Evolutionary conservation across 2,888 invertebrate genomes (phyloP).

Genomic region (Dorcus parallelipipedus): DNA sequence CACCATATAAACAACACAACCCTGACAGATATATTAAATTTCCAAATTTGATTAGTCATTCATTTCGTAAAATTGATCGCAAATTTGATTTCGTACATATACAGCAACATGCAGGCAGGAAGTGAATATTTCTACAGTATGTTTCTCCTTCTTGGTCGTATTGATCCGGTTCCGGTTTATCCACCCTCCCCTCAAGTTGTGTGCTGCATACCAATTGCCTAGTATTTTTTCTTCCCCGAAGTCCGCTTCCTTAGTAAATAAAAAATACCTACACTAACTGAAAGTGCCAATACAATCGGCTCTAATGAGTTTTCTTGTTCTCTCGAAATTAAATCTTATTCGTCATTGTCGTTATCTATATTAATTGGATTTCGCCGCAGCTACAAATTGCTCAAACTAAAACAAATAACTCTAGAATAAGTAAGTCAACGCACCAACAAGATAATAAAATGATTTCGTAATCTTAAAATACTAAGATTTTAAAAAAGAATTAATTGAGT

Average conservation of each 20-base stretch:
- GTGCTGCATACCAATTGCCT: conserved; percentile 62
- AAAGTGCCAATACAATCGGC: conserved; percentile 44
- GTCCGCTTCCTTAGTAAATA: conserved; percentile 37
- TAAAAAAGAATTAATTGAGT: too few species aligned
- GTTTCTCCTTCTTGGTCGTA: conserved; percentile 49
- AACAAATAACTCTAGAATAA: too few species aligned
- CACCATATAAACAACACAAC: too few species aligned
- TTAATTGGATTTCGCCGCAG: neutral
- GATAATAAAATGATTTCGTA: too few species aligned
- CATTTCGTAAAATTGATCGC: too few species aligned
- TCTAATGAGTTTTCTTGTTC: conserved; percentile 40
- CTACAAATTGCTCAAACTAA: neutral
- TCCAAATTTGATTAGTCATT: too few species aligned
- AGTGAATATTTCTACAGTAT: conserved; percentile 45
- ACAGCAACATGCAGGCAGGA: conserved; percentile 21
- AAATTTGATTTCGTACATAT: too few species aligned
- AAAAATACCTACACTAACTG: conserved; percentile 44
- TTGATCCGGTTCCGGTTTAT: conserved; percentile 52
- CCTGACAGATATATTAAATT: too few species aligned
- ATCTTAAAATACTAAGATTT: too few species aligned
- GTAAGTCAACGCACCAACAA: too few species aligned
- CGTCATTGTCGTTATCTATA: neutral
- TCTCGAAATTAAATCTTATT: conserved; percentile 15
- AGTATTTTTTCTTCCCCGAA: conserved; percentile 53
- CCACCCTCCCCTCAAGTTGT: conserved; percentile 51